Evolutionary conservation across 2,888 invertebrate species (phyloP).

Genomic region (Heliconius ismenius): DNA sequence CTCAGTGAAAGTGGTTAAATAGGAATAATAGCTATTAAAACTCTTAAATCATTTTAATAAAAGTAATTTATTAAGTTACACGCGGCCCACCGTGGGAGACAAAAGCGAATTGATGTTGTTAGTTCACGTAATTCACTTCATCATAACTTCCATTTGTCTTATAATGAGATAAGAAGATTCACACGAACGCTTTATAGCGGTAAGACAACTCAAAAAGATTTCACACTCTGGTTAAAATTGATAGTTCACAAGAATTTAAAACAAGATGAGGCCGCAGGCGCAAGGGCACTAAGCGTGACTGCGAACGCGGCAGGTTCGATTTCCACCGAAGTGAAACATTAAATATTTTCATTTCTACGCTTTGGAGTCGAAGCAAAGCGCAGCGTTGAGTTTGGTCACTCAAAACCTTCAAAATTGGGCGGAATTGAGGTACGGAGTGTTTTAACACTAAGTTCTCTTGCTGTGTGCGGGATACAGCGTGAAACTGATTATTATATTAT

Average conservation of each 20-base stretch:
- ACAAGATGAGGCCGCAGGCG: background rate
- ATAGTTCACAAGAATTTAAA: background rate
- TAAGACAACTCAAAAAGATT: constrained; percentile 15
- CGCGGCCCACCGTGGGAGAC: constrained; percentile 74
- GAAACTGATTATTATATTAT: no score
- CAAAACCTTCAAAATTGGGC: no score
- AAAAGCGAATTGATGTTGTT: constrained; percentile 65
- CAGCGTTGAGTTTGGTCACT: no score
- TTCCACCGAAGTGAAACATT: no score
- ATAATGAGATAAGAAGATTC: constrained; percentile 52
- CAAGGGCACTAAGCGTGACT: no score
- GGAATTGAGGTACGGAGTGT: no score
- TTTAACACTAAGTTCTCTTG: no score
- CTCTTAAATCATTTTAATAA: constrained; percentile 51
- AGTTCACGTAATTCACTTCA: constrained; percentile 58
- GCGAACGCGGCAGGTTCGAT: no score
- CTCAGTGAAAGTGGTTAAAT: constrained; percentile 44
- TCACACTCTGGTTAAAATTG: background rate
- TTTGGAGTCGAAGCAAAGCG: no score
- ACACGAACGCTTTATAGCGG: constrained; percentile 45
- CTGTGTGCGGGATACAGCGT: no score
- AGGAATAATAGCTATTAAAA: constrained; percentile 43
- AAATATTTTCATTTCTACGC: no score
- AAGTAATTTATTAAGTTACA: constrained; percentile 65
- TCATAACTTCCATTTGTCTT: constrained; percentile 67